Conservation (phyloP, 2,888 invertebrate genomes). For the Agrenia bidenticulata region DNA sequence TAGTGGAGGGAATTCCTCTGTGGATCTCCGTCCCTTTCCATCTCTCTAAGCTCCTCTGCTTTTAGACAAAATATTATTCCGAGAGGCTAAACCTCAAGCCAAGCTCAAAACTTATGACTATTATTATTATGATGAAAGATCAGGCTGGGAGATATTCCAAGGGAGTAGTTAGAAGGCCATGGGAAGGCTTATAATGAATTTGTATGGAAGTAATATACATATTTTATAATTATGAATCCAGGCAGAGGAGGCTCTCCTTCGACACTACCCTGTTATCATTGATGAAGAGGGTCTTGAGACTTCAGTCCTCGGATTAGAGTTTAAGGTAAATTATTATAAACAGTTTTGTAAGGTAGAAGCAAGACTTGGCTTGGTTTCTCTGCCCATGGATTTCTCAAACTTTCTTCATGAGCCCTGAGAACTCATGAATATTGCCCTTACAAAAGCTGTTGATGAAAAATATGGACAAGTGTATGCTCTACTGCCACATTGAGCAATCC, state of each 20-base stretch:
- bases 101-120: background rate
- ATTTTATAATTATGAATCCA: slow-evolving; percentile 33
- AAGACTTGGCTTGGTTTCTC: too few species aligned
- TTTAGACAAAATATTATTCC: slow-evolving; percentile 11
- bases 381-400: too few species aligned
- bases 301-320: slow-evolving; percentile 74
- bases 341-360: background rate
- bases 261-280: slow-evolving; percentile 56
- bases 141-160: background rate
- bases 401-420: too few species aligned
- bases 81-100: background rate
- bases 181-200: too few species aligned
- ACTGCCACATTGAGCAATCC: too few species aligned
- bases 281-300: slow-evolving; percentile 72
- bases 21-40: slow-evolving; percentile 2
- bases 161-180: too few species aligned
- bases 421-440: too few species aligned
- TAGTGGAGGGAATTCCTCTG: slow-evolving; percentile 6
- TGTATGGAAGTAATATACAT: background rate
- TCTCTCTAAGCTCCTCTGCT: background rate
- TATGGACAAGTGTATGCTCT: too few species aligned
- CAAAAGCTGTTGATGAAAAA: too few species aligned
- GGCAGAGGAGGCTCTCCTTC: slow-evolving; percentile 62
- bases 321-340: slow-evolving; percentile 59
- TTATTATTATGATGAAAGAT: slow-evolving; percentile 3